Conservation (phyloP, 2,113 vertebrate species). For the Rhea americana region DNA sequence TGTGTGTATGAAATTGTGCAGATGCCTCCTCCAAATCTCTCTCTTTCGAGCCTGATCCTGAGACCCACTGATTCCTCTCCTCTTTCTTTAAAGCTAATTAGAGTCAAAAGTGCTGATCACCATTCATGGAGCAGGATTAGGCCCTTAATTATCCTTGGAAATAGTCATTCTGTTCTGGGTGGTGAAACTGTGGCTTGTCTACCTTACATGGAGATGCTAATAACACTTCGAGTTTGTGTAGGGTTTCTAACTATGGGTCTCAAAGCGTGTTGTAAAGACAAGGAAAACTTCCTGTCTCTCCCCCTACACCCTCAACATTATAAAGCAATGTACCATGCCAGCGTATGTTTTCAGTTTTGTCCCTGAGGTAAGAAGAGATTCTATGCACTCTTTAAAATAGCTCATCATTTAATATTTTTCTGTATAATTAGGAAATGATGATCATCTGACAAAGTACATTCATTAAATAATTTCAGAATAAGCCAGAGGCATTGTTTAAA, state of each 20-base stretch:
- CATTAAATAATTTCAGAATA: conserved; percentile 78
- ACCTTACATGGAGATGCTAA: neutral
- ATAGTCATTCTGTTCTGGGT: neutral
- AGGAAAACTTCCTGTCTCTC: neutral
- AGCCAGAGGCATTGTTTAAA: conserved; percentile 74
- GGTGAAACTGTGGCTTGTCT: accelerated
- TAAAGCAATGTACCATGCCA: neutral
- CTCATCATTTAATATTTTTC: conserved; percentile 53
- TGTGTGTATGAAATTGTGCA: neutral
- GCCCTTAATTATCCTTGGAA: conserved; percentile 32
- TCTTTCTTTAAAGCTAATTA: conserved; percentile 44
- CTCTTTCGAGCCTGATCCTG: conserved; percentile 44
- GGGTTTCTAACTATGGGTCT: neutral
- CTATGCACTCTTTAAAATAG: conserved; percentile 35
- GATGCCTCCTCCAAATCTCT: conserved; percentile 17
- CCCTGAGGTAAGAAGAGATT: conserved; percentile 58
- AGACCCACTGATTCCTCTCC: conserved; percentile 31
- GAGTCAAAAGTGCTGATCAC: conserved; percentile 18
- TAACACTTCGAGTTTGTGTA: neutral
- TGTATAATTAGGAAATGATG: conserved; percentile 65
- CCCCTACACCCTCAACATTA: neutral
- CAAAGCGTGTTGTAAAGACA: neutral
- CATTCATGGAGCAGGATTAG: conserved; percentile 28
- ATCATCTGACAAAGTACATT: conserved; percentile 77
- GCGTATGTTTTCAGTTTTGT: conserved; percentile 12